Evolutionary conservation across 2,888 invertebrate genomes (phyloP), one percentile per base, ranked within the genome.

Genomic region (Athalia circularis): DNA sequence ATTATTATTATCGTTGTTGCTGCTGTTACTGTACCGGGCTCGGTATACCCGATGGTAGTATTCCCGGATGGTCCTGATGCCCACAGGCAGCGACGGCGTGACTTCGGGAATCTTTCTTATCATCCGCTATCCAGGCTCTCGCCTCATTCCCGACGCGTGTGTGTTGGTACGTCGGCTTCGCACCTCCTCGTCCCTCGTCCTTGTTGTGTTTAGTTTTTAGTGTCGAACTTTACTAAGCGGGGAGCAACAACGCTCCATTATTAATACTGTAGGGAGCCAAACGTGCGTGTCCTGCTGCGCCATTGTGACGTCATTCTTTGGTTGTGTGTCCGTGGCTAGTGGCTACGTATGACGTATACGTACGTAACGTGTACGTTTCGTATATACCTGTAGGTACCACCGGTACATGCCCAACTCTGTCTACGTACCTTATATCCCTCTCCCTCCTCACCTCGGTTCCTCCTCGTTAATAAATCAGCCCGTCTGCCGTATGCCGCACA

Each of bases 401-500:
- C 68, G 29, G 29, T 48, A 67, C 50, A 48, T 50, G 50, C 67
- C 67, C 50, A 52, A 48, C 65, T 65, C 47, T 48, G 48, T 65
- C 65, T 65, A 65, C 48, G 15, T 50, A 50, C 43, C 70, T 70
- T 70, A 70, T 70, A 7, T 52, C 54, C 54, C 61, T 15, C 13
- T 62, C 29, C 29, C n/a, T 62, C 29, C 1, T 9, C 13, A 9
- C 54, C 13, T 62, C 6, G 13, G 70, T 70, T 70, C 13, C 74
- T 74, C 61, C 61, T 74, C n/a, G 74, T 74, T 74, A 74, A 74
- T 74, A 74, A 74, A 59, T 62, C 74, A 61, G 61, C 74, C 70
- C 74, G 74, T 74, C 61, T 61, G 61, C 74, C 61, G 61, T 59
- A 74, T 47, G 48, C 61, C 59, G 59, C 74, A 61, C 54, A 70